Conservation (phyloP, 2,113 vertebrate species). For the Cacatua alba region DNA sequence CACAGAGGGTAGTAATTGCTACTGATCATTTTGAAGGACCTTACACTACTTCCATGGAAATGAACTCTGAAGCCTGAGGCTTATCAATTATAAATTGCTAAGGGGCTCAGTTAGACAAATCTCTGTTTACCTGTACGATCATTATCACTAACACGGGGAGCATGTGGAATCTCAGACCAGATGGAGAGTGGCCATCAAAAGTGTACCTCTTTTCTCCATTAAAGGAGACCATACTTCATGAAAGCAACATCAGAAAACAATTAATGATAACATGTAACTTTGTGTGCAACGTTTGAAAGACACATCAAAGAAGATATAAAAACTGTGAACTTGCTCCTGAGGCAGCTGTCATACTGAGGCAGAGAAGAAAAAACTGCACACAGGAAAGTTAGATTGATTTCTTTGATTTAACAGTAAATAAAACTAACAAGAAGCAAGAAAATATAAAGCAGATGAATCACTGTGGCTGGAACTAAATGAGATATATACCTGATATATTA, state of each 20-base stretch:
- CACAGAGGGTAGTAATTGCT: background rate
- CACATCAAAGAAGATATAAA: background rate
- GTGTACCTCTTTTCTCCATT: background rate
- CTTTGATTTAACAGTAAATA: background rate
- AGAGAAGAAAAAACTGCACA: background rate
- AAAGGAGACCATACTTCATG: background rate
- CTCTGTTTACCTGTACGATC: background rate
- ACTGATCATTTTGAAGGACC: background rate
- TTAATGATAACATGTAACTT: background rate
- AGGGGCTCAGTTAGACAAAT: background rate
- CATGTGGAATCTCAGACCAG: background rate
- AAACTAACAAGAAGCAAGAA: background rate
- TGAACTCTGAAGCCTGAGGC: background rate
- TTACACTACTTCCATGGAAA: background rate
- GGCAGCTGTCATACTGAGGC: background rate
- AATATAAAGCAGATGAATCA: background rate
- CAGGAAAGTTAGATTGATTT: background rate
- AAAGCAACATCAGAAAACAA: background rate
- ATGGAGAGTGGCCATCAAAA: background rate
- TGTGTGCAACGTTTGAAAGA: background rate
- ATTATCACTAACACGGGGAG: background rate
- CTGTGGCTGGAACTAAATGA: background rate
- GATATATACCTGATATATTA: background rate
- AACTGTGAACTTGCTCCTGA: background rate
- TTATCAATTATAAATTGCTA: background rate